Conservation (phyloP, 2,113 vertebrate genomes). For the Cynopterus brachyotis region DNA sequence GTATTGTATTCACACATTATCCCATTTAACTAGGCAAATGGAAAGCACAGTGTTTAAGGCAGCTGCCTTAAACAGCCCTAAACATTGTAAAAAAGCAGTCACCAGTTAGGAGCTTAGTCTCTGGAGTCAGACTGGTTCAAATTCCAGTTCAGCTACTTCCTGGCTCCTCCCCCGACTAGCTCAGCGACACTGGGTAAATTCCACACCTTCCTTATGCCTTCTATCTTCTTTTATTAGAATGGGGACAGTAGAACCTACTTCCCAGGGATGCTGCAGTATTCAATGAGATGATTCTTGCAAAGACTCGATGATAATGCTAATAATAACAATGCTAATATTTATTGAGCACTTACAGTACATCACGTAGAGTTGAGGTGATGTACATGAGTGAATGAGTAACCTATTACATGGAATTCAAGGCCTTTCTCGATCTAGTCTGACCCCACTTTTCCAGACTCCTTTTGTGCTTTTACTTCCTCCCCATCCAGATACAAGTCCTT, state of each 20-base stretch:
- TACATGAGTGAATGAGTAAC: neutral
- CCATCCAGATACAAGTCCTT: neutral
- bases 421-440: neutral
- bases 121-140: neutral
- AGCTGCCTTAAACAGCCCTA: neutral
- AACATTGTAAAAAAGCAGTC: neutral
- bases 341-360: neutral
- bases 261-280: neutral
- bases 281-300: neutral
- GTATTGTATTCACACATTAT: neutral
- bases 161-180: neutral
- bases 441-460: neutral
- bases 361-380: neutral
- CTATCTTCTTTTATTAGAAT: neutral
- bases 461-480: too few species aligned
- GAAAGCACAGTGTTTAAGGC: neutral
- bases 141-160: neutral
- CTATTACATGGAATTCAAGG: neutral
- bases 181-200: neutral
- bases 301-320: neutral
- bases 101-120: neutral
- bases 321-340: neutral
- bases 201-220: neutral
- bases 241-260: neutral
- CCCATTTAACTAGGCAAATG: neutral